These are phyloP conservation scores for Planiliza haematocheilus DNA, from an alignment of 2,113 vertebrate species.

Conservation along the genomic window DNA sequence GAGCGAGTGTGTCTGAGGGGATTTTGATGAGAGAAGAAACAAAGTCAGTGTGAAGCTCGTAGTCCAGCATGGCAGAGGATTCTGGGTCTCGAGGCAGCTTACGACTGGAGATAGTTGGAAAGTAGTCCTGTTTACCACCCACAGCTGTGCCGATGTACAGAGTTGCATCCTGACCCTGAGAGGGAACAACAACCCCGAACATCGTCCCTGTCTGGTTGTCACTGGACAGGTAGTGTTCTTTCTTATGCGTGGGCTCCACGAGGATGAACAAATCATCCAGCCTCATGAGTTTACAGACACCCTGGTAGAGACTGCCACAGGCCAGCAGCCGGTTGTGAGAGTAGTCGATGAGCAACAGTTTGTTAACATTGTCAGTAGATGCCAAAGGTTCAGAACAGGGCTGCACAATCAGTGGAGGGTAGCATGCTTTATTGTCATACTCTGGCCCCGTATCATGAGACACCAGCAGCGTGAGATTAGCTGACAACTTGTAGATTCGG, in stretches of 20 bases:
- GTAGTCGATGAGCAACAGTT: conserved; percentile 94
- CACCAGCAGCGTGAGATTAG: conserved; percentile 92
- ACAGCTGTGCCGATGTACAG: conserved; percentile 95
- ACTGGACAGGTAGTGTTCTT: conserved; percentile 96
- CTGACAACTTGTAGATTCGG: conserved; percentile 92
- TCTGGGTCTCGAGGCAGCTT: conserved; percentile 94
- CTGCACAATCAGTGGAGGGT: conserved; percentile 95
- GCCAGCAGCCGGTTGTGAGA: conserved; percentile 93
- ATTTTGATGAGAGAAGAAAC: conserved; percentile 98
- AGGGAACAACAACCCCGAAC: conserved; percentile 94
- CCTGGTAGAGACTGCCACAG: conserved; percentile 96
- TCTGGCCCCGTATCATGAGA: conserved; percentile 94
- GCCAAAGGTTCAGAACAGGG: conserved; percentile 92
- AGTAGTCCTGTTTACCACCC: conserved; percentile 97
- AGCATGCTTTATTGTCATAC: conserved; percentile 96
- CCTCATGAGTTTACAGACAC: conserved; percentile 94
- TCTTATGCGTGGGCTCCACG: conserved; percentile 95
- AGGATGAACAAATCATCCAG: conserved; percentile 95
- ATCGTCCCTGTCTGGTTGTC: conserved; percentile 93
- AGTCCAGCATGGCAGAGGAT: conserved; percentile 95
- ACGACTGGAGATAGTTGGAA: conserved; percentile 95
- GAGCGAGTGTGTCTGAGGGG: conserved; percentile 93
- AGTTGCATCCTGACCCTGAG: conserved; percentile 89
- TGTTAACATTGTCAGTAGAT: conserved; percentile 95
- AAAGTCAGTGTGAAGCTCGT: conserved; percentile 96